phyloP scores from a whole-genome alignment of 2,113 vertebrate species.

The Cyprinus carpio region DNA sequence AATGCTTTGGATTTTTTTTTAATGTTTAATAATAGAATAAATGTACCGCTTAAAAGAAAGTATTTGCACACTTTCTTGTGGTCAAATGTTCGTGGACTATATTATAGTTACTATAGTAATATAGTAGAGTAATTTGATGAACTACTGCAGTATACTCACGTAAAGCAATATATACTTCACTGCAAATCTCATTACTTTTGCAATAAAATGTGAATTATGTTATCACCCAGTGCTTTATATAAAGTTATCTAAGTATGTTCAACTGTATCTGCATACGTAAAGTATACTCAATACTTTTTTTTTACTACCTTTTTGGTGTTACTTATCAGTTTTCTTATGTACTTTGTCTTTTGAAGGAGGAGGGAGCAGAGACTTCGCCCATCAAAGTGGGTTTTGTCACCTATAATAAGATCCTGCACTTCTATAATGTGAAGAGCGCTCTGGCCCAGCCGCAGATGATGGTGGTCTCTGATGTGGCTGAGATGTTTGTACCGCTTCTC shows the following conservation, averaged over 20 bases:
- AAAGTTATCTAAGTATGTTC: not conserved
- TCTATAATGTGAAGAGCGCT: slow-evolving; percentile 93
- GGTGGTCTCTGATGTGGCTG: slow-evolving; percentile 91
- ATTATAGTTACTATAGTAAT: too few species aligned
- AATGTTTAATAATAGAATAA: too few species aligned
- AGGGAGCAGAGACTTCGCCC: slow-evolving; percentile 79
- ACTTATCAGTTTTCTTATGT: not conserved
- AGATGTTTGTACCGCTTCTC: slow-evolving; percentile 92
- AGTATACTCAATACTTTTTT: too few species aligned
- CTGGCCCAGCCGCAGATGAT: slow-evolving; percentile 98
- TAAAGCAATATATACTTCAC: not conserved
- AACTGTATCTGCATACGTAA: not conserved
- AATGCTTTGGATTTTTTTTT: too few species aligned
- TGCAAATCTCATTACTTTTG: not conserved
- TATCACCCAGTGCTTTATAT: not conserved
- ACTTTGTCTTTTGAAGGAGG: slow-evolving; percentile 75
- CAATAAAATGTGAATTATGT: not conserved
- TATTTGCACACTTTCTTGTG: not conserved
- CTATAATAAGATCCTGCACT: slow-evolving; percentile 94
- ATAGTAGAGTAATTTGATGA: not conserved
- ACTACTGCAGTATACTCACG: too few species aligned
- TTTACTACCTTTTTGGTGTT: not conserved
- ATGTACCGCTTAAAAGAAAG: too few species aligned
- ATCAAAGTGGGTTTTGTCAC: slow-evolving; percentile 92
- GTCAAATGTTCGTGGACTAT: too few species aligned